Percentiles rank a stretch among this genome's conserved stretches.
Conservation (phyloP, 2,888 invertebrate species). For the Lycia hirtaria region DNA sequence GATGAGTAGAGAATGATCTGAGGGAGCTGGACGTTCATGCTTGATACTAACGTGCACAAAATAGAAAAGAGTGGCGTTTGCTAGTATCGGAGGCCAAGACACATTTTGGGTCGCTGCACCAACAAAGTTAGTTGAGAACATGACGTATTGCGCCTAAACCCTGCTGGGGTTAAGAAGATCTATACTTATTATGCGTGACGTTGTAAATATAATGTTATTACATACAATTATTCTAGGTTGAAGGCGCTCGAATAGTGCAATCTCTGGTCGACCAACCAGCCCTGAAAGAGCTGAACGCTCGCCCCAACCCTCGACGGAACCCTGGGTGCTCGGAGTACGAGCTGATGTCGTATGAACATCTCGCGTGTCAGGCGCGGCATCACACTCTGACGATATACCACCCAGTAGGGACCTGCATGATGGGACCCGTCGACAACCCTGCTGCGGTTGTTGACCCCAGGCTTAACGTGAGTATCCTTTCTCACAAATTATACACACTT, state of each 20-base stretch:
- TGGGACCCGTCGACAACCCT: slow-evolving; percentile 86
- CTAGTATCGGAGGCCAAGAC: no score
- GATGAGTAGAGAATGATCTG: no score
- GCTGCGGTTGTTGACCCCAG: slow-evolving; percentile 90
- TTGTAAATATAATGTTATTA: no score
- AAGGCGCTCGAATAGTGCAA: slow-evolving; percentile 90
- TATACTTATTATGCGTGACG: no score
- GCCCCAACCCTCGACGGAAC: slow-evolving; percentile 87
- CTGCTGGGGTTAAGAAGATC: no score
- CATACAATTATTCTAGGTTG: slow-evolving; percentile 81
- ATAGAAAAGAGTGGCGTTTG: no score
- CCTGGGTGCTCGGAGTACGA: slow-evolving; percentile 87
- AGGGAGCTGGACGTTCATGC: no score
- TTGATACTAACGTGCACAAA: no score
- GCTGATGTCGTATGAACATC: slow-evolving; percentile 90
- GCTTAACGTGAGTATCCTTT: slow-evolving; percentile 68
- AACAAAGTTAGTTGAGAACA: no score
- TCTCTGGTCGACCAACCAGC: slow-evolving; percentile 85
- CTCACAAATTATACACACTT: not conserved
- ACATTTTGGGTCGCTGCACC: no score
- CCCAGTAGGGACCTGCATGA: slow-evolving; percentile 92
- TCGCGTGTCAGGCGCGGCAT: slow-evolving; percentile 90
- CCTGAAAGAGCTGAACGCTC: slow-evolving; percentile 86
- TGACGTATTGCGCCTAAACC: no score
- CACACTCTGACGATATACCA: slow-evolving; percentile 93